Percentiles rank a stretch among this genome's conserved stretches.
These are phyloP conservation scores for Creontiades dilutus DNA, from an alignment of 2,888 invertebrate genomes.

Conservation along the genomic window DNA sequence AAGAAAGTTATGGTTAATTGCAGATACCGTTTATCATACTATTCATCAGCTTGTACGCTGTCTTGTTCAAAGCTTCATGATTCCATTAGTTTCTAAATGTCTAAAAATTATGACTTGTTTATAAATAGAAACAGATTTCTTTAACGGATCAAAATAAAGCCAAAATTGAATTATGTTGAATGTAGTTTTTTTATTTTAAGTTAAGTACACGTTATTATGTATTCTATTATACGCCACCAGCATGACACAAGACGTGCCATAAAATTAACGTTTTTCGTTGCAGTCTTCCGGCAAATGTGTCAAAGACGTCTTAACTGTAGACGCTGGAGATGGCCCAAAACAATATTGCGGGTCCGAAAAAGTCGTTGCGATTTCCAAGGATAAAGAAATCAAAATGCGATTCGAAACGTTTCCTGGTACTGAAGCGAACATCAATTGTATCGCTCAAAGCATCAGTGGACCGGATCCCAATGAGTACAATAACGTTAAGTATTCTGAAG, in stretches of 20 bases:
- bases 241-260: neutral
- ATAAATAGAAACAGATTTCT: too few relatives aligned
- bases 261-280: neutral
- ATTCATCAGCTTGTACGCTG: too few relatives aligned
- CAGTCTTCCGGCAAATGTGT: constrained; percentile 23
- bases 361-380: constrained; percentile 14
- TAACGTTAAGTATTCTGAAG: constrained; percentile 15
- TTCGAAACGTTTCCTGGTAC: constrained; percentile 45
- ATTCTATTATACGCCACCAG: too few relatives aligned
- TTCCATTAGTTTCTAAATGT: too few relatives aligned
- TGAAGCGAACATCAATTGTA: constrained; percentile 53
- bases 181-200: neutral
- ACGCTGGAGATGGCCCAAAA: constrained; percentile 1
- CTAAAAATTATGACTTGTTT: too few relatives aligned
- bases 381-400: constrained; percentile 35
- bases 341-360: constrained; percentile 43
- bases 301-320: constrained; percentile 41
- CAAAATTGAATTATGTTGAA: neutral
- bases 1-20: too few relatives aligned
- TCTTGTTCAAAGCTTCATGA: too few relatives aligned
- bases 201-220: too few relatives aligned
- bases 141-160: too few relatives aligned
- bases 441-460: constrained; percentile 45
- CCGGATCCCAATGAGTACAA: constrained; percentile 41
- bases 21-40: too few relatives aligned